Conservation (phyloP, 2,113 vertebrate species). For the Cyanoramphus novaezelandiae region DNA sequence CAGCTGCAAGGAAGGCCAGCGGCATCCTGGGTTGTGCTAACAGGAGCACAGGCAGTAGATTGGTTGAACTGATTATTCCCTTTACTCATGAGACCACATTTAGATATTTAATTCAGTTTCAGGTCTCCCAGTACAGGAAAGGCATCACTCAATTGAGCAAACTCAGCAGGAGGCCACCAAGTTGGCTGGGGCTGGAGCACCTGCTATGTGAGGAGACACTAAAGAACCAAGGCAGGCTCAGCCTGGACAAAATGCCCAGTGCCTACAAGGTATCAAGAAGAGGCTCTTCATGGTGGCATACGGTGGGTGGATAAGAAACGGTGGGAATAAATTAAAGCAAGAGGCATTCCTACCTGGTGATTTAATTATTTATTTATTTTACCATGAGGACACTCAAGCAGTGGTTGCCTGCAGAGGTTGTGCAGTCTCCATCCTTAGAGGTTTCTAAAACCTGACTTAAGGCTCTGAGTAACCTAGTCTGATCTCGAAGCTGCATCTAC, state of each 20-base stretch:
- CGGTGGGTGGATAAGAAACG: not conserved
- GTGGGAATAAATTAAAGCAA: not conserved
- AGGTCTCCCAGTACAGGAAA: not conserved
- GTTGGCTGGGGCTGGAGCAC: not conserved
- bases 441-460: not conserved
- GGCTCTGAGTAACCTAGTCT: not conserved
- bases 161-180: not conserved
- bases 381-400: not conserved
- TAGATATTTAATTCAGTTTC: not conserved
- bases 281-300: not conserved
- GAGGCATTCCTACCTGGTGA: not conserved
- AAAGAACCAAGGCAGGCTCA: not conserved
- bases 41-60: not conserved
- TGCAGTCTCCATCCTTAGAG: not conserved
- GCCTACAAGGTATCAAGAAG: not conserved
- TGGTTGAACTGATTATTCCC: not conserved
- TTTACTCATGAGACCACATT: not conserved
- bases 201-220: not conserved
- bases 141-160: not conserved
- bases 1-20: not conserved
- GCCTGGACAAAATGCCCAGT: not conserved
- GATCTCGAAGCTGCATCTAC: not conserved
- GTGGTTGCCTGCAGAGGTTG: not conserved
- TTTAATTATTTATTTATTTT: not conserved
- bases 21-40: not conserved